phyloP scores from a whole-genome alignment of 1,140 invertebrate genomes.

The Zaprionus taronus region DNA sequence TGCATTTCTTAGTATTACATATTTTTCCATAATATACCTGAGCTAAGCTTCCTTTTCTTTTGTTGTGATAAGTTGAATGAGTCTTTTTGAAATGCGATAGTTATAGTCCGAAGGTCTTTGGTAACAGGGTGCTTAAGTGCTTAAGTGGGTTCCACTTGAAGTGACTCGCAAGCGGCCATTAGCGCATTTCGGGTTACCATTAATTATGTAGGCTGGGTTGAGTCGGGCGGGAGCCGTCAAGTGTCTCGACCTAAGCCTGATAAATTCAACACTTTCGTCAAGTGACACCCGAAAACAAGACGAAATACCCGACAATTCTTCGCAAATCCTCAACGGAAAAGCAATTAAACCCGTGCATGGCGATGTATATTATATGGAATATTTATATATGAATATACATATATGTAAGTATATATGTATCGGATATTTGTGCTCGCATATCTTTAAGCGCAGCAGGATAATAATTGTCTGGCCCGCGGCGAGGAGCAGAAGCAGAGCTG shows the following conservation, averaged over 20 bases:
- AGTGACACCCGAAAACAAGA: slow-evolving; percentile 14
- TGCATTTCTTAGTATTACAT: neutral
- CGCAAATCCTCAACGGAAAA: slow-evolving; percentile 41
- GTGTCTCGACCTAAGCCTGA: slow-evolving; percentile 54
- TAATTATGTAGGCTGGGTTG: slow-evolving; percentile 39
- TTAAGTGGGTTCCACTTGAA: neutral
- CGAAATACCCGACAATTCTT: neutral
- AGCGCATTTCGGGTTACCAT: slow-evolving; percentile 30
- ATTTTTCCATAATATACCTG: neutral
- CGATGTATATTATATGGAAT: slow-evolving; percentile 20
- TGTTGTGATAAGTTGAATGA: neutral
- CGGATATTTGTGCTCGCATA: slow-evolving; percentile 1
- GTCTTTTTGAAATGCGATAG: slow-evolving; percentile 5
- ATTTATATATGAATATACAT: slow-evolving; percentile 28
- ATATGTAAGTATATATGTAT: slow-evolving; percentile 13
- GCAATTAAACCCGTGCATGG: slow-evolving; percentile 58
- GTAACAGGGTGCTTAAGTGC: neutral
- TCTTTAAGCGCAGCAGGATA: slow-evolving; percentile 47
- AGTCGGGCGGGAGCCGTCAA: slow-evolving; percentile 14
- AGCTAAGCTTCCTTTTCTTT: neutral
- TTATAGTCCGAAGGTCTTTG: neutral
- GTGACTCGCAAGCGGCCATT: slow-evolving; percentile 5
- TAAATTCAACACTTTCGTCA: slow-evolving; percentile 63
- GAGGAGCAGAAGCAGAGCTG: neutral
- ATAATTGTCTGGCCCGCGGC: slow-evolving; percentile 60